Conservation (phyloP, 2,113 vertebrate genomes). For the Hiodon alosoides region DNA sequence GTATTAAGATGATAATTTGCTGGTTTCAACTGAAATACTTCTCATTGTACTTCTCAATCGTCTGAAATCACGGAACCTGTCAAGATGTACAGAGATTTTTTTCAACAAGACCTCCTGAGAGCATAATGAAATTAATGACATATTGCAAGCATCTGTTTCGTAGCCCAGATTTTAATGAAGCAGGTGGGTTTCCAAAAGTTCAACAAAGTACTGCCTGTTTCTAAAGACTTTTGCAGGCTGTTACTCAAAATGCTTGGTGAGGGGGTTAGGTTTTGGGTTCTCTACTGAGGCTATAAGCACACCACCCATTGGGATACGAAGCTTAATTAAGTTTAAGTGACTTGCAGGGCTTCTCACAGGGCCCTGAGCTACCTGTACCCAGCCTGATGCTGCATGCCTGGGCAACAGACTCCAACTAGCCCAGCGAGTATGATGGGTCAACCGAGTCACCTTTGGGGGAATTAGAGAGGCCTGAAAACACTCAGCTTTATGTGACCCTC, state of each 20-base stretch:
- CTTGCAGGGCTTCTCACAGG: neutral
- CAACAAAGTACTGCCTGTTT: constrained; percentile 16
- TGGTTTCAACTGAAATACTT: neutral
- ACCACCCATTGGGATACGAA: constrained; percentile 8
- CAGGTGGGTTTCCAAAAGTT: constrained; percentile 14
- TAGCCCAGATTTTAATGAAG: constrained; percentile 35
- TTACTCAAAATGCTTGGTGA: constrained; percentile 11
- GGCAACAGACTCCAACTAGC: neutral
- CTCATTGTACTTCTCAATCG: constrained; percentile 15
- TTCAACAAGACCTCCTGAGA: constrained; percentile 12
- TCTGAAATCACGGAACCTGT: constrained; percentile 39
- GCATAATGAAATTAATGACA: constrained; percentile 36
- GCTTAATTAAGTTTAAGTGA: constrained; percentile 21
- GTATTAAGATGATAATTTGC: neutral
- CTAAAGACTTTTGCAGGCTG: constrained; percentile 15
- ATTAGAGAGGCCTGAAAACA: neutral
- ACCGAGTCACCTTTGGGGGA: neutral
- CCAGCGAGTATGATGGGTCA: constrained; percentile 4
- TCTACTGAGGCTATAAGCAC: constrained; percentile 5
- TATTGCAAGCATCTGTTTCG: constrained; percentile 52
- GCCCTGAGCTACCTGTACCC: neutral
- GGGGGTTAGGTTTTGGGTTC: constrained; percentile 8
- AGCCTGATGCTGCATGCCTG: constrained; percentile 1
- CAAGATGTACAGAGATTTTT: constrained; percentile 38
- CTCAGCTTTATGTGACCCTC: neutral